Evolutionary conservation across 2,113 vertebrate genomes (phyloP), one percentile per base, ranked within the genome.

Genomic region (Seriola dumerili): DNA sequence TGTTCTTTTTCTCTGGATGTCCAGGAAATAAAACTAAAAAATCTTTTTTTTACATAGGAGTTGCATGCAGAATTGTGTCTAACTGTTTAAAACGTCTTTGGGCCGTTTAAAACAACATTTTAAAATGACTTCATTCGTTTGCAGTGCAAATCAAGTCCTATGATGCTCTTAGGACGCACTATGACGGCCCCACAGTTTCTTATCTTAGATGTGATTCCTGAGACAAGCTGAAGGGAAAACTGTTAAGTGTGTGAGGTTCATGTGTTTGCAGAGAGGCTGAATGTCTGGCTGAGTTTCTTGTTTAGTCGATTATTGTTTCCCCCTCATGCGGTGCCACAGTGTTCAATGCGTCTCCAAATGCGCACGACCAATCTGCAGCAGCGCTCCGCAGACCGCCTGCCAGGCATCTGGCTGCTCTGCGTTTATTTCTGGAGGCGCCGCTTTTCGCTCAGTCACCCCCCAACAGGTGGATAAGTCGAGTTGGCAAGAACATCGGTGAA

Each of bases 261-360:
- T 67, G 29, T 50, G 58, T 38, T 61, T 72, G 38, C 57, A 71
- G 48, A 58, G 23, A 81, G 42, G 34, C 70, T 85, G 50, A 5
- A 21, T 17, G 54, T 42, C 71, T 79, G 78, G 29, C 29, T 74
- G 29, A 48, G 57, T 29, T 38, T 57, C 74, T 77, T 61, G 55
- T 78, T 78, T 40, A 10, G 69, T 44, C 57, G 40, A 11, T 55
- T 58, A 11, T 55, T 58, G 10, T 38, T 25, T 11, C 48, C 25
- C 46, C 42, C 23, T 83, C 70, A 69, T 64, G 38, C 86, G 61
- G 76, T 48, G 82, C 59, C 73, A 84, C 84, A 42, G 81, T 70
- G 66, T 54, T 84, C 86, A 70, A 88, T 92, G 88, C 87, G 92
- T 91, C 82, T 93, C 92, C 92, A 88, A 92, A 87, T 92, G 89